Evolutionary conservation across 30 jellyfish, hydroid and myxozoan genomes (phyloP).

Genomic region (Hydractinia symbiolongicarpus): DNA sequence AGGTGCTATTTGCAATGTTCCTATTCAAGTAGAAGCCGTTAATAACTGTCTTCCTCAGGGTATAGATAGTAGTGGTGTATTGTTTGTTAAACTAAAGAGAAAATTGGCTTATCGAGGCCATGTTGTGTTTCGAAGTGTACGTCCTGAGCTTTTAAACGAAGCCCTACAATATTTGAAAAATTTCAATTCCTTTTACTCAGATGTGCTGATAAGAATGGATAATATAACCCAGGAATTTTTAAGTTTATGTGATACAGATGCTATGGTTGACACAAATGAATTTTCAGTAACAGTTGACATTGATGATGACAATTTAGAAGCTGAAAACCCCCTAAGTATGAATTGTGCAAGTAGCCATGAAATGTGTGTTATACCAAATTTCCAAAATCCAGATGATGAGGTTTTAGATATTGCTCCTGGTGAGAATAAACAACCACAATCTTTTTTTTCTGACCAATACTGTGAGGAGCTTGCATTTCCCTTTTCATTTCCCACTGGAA

Average conservation of each 20-base stretch:
- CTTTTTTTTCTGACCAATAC: too few relatives aligned
- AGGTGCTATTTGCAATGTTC: slow-evolving; percentile 21
- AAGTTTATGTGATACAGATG: slow-evolving; percentile 10
- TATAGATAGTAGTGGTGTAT: too few relatives aligned
- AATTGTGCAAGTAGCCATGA: slow-evolving; percentile 23
- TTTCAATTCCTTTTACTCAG: background rate
- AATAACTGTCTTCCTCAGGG: slow-evolving; percentile 7
- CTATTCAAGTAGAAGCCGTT: background rate
- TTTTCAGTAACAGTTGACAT: slow-evolving; percentile 14
- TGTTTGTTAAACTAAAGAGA: background rate
- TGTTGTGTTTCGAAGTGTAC: slow-evolving; percentile 9
- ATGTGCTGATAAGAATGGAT: slow-evolving; percentile 12
- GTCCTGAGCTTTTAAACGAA: slow-evolving; percentile 13
- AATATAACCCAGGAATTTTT: slow-evolving; percentile 9
- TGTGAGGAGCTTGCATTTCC: slow-evolving; percentile 23
- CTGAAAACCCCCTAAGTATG: slow-evolving; percentile 3
- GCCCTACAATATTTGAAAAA: slow-evolving; percentile 8
- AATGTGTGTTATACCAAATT: slow-evolving; percentile 23
- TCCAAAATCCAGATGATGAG: slow-evolving; percentile 9
- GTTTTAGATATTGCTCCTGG: slow-evolving; percentile 20
- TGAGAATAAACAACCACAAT: background rate
- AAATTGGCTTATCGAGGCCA: slow-evolving; percentile 23
- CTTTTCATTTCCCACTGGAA: slow-evolving; percentile 29
- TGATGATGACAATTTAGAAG: slow-evolving; percentile 5
- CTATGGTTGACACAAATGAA: slow-evolving; percentile 18